Percentiles rank a stretch among this genome's conserved stretches.
Conservation (phyloP, 2,888 invertebrate species). For the Limnephilus lunatus region DNA sequence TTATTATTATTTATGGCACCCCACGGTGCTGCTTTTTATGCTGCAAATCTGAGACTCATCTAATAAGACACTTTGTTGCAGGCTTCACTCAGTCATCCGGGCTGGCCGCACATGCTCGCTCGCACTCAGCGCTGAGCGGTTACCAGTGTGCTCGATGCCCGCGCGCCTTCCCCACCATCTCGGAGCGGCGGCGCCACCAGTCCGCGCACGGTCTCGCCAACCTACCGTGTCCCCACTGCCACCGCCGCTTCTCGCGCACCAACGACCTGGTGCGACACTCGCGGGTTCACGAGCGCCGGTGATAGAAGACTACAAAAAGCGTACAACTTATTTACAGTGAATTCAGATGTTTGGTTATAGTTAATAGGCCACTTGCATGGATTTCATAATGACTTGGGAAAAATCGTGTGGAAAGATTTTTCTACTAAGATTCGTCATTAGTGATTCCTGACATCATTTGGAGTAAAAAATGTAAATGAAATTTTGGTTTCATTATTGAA, state of each 20-base stretch:
- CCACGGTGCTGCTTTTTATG: no score
- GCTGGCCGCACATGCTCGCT: conserved; percentile 71
- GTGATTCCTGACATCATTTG: no score
- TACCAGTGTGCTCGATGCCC: conserved; percentile 69
- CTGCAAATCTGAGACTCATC: neutral
- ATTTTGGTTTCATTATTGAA: no score
- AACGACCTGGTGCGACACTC: conserved; percentile 68
- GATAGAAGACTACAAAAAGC: neutral
- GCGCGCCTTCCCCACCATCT: conserved; percentile 68
- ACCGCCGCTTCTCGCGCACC: conserved; percentile 68
- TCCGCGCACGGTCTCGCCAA: conserved; percentile 66
- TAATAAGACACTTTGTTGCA: conserved; percentile 56
- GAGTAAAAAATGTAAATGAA: no score
- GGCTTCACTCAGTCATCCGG: conserved; percentile 73
- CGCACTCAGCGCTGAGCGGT: conserved; percentile 69
- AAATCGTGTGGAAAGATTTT: no score
- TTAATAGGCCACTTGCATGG: no score
- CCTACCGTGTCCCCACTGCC: conserved; percentile 69
- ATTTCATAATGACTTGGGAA: no score
- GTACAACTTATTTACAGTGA: neutral
- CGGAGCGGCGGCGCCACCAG: conserved; percentile 51
- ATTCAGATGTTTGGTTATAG: neutral
- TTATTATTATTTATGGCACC: no score
- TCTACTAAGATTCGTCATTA: no score
- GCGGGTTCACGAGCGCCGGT: conserved; percentile 18